These are phyloP conservation scores for Melinaea menophilus DNA, from an alignment of 2,888 invertebrate species.

Conservation along the genomic window DNA sequence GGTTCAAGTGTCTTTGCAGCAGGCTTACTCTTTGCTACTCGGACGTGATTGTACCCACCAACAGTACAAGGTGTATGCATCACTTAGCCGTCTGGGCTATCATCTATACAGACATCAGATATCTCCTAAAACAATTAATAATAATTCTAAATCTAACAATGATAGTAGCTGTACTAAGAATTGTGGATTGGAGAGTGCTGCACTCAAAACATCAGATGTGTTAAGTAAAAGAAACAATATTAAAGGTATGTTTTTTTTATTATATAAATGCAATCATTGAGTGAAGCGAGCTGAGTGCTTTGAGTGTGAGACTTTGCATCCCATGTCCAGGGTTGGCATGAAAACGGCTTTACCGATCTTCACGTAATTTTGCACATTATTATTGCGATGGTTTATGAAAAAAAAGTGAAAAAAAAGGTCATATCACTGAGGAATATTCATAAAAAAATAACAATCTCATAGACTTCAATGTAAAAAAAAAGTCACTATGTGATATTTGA, in stretches of 20 bases:
- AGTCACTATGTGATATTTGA: too few relatives aligned
- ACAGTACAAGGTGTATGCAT: conserved; percentile 79
- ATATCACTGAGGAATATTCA: too few relatives aligned
- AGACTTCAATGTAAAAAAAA: too few relatives aligned
- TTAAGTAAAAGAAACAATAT: conserved; percentile 1
- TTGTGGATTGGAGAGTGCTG: background rate
- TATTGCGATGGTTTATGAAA: too few relatives aligned
- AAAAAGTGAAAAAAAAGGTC: too few relatives aligned
- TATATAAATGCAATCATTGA: too few relatives aligned
- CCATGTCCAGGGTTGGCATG: too few relatives aligned
- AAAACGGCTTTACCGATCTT: too few relatives aligned
- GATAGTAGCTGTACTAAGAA: background rate
- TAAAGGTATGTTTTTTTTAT: background rate
- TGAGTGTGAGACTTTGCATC: too few relatives aligned
- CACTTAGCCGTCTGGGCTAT: conserved; percentile 77
- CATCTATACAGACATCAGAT: conserved; percentile 69
- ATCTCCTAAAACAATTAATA: conserved; percentile 11
- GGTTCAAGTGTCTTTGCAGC: conserved; percentile 80
- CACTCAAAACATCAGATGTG: background rate
- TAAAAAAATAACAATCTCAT: too few relatives aligned
- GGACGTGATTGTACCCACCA: conserved; percentile 52
- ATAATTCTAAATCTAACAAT: conserved; percentile 1
- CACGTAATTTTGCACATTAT: too few relatives aligned
- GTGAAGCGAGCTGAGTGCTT: too few relatives aligned
- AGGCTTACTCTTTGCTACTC: conserved; percentile 79